phyloP scores from a whole-genome alignment of 2,888 invertebrate species.

The Papilio elwesi region DNA sequence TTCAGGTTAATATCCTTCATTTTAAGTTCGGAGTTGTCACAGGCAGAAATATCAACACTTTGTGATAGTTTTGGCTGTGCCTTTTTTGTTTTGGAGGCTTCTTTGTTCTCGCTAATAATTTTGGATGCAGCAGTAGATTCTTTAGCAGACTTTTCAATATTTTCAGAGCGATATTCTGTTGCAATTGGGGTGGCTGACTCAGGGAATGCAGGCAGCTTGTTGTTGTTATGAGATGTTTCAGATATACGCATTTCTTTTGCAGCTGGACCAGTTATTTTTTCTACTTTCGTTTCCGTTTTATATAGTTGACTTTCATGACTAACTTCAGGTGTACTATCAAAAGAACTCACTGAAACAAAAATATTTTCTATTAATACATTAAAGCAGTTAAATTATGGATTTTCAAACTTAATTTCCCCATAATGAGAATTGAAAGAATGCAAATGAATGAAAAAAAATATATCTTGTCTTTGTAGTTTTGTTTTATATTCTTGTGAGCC shows the following conservation, averaged over 20 bases:
- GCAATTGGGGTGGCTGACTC: conserved; percentile 62
- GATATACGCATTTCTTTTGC: conserved; percentile 51
- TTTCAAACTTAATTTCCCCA: too few relatives aligned
- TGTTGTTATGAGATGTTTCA: conserved; percentile 52
- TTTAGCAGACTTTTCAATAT: conserved; percentile 75
- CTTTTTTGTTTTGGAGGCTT: conserved; percentile 69
- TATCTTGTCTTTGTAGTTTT: too few relatives aligned
- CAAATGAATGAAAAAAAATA: too few relatives aligned
- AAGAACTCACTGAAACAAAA: conserved; percentile 71
- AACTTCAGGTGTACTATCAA: conserved; percentile 72
- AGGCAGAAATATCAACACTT: conserved; percentile 71
- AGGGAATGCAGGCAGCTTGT: conserved; percentile 52
- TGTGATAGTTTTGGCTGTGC: conserved; percentile 78
- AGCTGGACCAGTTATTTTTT: conserved; percentile 50
- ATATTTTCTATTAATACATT: neutral
- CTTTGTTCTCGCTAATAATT: conserved; percentile 55
- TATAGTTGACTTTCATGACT: conserved; percentile 68
- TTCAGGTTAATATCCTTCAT: conserved; percentile 81
- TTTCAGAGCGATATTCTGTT: conserved; percentile 73
- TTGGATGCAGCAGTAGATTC: conserved; percentile 56
- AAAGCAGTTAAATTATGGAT: too few relatives aligned
- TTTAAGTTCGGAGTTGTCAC: conserved; percentile 68
- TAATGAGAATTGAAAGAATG: too few relatives aligned
- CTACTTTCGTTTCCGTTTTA: conserved; percentile 57
- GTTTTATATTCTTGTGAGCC: too few relatives aligned